Conservation (phyloP, 2,888 invertebrate species). For the Nomada flava region DNA sequence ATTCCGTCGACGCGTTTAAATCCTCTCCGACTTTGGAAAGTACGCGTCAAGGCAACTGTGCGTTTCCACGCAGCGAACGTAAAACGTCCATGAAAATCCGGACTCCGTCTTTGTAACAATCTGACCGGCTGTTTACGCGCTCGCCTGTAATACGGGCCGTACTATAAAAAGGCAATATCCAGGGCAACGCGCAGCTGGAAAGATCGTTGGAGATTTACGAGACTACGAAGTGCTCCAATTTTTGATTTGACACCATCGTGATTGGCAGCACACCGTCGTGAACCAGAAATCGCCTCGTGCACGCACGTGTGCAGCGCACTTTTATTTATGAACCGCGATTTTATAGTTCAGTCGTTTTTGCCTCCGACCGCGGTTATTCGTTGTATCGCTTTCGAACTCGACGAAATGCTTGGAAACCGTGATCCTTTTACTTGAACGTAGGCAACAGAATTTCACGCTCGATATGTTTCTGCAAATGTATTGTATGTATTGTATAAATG, state of each 20-base stretch:
- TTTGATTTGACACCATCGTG: constrained; percentile 55
- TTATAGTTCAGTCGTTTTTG: constrained; percentile 32
- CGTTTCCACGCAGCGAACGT: constrained; percentile 1
- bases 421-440: not conserved
- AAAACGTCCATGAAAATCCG: constrained; percentile 41
- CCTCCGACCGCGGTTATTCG: constrained; percentile 7
- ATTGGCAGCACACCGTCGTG: not conserved
- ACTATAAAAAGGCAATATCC: constrained; percentile 55
- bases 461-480: no score
- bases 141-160: constrained; percentile 14
- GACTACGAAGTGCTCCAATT: constrained; percentile 41
- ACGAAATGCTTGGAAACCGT: not conserved
- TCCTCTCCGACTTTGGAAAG: not conserved
- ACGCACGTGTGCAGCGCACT: constrained; percentile 16
- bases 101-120: constrained; percentile 40
- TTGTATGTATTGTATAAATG: no score
- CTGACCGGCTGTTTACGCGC: constrained; percentile 40
- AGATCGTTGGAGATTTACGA: constrained; percentile 60
- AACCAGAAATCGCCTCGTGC: not conserved
- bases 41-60: not conserved
- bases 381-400: not conserved
- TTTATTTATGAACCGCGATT: constrained; percentile 50
- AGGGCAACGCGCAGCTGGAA: constrained; percentile 28
- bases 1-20: not conserved
- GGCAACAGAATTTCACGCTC: no score